A percentile compares a stretch with the other conserved stretches of the same genome.
phyloP scores from a whole-genome alignment of 2,113 vertebrate genomes.

The Larimichthys crocea region DNA sequence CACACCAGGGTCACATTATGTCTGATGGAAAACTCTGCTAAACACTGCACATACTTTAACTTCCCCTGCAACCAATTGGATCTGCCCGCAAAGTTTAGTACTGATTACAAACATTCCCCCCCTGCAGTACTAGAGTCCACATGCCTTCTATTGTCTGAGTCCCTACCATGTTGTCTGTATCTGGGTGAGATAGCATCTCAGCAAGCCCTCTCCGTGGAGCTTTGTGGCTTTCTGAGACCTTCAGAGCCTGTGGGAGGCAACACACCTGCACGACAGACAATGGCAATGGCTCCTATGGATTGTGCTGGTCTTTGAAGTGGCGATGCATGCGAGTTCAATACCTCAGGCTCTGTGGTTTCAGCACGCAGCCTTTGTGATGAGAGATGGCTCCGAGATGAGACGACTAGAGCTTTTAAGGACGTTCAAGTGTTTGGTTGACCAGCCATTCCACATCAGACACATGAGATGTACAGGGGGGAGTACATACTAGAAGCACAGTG shows the following conservation, averaged over 20 bases:
- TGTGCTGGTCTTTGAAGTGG: constrained; percentile 81
- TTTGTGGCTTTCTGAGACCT: constrained; percentile 52
- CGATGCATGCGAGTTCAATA: constrained; percentile 65
- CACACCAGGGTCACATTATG: constrained; percentile 51
- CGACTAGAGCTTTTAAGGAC: constrained; percentile 62
- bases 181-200: constrained; percentile 77
- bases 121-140: constrained; percentile 36
- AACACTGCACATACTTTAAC: constrained; percentile 48
- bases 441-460: constrained; percentile 58
- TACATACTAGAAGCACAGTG: not conserved
- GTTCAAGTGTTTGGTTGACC: constrained; percentile 68
- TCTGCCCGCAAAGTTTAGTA: constrained; percentile 33
- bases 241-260: constrained; percentile 61
- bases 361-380: constrained; percentile 67
- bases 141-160: constrained; percentile 73
- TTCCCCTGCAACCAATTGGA: constrained; percentile 47
- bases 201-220: constrained; percentile 37
- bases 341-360: constrained; percentile 71
- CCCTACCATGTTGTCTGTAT: constrained; percentile 63
- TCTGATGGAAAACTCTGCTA: constrained; percentile 13
- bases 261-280: constrained; percentile 83
- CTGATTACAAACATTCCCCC: constrained; percentile 57
- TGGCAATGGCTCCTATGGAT: constrained; percentile 63
- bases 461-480: not conserved
- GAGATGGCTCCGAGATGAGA: constrained; percentile 61